A percentile compares a stretch with the other conserved stretches of the same genome.
Conservation (phyloP, 1,140 invertebrate genomes). For the Brachionus calyciflorus region DNA sequence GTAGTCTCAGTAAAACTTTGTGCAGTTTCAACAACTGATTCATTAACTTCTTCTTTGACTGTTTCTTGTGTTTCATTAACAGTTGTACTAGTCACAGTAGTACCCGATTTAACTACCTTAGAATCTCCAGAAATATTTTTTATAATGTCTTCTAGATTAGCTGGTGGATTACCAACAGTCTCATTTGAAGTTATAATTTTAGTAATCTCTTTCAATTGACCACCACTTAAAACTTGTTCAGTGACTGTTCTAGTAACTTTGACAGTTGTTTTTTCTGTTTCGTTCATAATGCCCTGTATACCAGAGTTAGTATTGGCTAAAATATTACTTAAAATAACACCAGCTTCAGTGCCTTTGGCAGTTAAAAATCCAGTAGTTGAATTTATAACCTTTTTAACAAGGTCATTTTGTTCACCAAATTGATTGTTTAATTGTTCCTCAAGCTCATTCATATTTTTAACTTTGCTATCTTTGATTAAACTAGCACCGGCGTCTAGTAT, state of each 20-base stretch:
- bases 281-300: constrained; percentile 42
- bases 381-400: constrained; percentile 28
- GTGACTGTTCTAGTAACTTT: constrained; percentile 38
- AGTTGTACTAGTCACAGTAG: background rate
- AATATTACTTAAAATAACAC: constrained; percentile 21
- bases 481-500: background rate
- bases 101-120: background rate
- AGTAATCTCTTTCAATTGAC: constrained; percentile 19
- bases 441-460: background rate
- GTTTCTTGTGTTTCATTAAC: background rate
- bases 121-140: background rate
- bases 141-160: background rate
- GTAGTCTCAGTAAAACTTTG: background rate
- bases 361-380: constrained; percentile 36
- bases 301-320: background rate
- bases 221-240: constrained; percentile 19
- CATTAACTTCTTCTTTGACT: background rate
- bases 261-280: constrained; percentile 35
- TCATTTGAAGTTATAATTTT: background rate
- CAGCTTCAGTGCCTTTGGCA: constrained; percentile 35
- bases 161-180: background rate
- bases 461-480: background rate
- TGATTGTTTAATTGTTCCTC: background rate
- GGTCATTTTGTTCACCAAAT: background rate
- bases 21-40: background rate